Percentiles rank a stretch among this genome's conserved stretches.
phyloP scores from a whole-genome alignment of 2,797 vertebrate species.

The Pipistrellus pipistrellus region DNA sequence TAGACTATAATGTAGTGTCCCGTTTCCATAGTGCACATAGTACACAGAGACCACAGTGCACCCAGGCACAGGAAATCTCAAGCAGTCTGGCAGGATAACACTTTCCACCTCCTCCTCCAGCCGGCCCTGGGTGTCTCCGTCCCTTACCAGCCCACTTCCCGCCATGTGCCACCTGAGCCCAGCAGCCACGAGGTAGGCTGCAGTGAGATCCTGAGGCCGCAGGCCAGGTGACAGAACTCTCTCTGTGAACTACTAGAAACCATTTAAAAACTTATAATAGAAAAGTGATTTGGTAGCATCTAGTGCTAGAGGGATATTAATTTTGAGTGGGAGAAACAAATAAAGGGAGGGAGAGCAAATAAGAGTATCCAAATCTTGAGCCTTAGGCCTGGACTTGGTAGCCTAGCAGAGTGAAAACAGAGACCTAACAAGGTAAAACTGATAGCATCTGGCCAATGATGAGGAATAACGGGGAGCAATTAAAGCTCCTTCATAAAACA shows the following conservation, averaged over 20 bases:
- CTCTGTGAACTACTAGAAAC: background rate
- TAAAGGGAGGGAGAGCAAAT: background rate
- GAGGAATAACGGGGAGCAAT: background rate
- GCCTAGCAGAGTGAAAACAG: constrained; percentile 4
- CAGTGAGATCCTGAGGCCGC: background rate
- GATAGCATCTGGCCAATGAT: background rate
- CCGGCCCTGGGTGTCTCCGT: background rate
- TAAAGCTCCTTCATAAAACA: background rate
- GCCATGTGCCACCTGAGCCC: background rate
- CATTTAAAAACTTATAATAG: background rate
- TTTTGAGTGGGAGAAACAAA: background rate
- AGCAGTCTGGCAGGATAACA: background rate
- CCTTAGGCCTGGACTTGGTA: background rate
- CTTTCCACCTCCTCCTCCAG: background rate
- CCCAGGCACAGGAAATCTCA: background rate
- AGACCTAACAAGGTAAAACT: background rate
- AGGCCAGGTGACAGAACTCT: background rate
- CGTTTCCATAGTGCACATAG: background rate
- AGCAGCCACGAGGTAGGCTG: background rate
- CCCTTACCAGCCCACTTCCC: background rate
- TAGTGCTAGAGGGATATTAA: background rate
- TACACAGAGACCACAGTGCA: background rate
- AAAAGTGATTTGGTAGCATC: background rate
- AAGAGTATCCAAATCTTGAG: background rate
- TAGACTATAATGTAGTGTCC: background rate